A percentile compares a stretch with the other conserved stretches of the same genome.
These are phyloP conservation scores for Beris morrisii DNA, from an alignment of 2,888 invertebrate genomes.

Conservation along the genomic window DNA sequence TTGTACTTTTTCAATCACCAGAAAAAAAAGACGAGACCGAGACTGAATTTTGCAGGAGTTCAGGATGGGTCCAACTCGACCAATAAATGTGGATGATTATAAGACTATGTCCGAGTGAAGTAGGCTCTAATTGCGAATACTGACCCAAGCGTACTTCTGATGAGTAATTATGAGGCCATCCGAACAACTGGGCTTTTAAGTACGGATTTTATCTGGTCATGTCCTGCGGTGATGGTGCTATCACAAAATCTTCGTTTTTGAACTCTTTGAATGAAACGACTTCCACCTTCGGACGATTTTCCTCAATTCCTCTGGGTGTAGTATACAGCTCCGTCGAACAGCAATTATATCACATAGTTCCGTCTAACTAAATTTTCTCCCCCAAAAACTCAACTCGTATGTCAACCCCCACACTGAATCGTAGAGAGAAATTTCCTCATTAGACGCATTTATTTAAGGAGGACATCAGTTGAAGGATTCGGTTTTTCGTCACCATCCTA, in stretches of 20 bases:
- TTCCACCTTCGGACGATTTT: neutral
- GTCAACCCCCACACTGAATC: neutral
- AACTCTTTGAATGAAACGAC: neutral
- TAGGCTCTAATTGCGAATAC: neutral
- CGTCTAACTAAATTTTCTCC: slow-evolving; percentile 28
- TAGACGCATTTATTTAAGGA: slow-evolving; percentile 35
- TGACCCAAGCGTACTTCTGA: neutral
- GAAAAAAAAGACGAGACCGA: neutral
- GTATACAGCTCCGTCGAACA: neutral
- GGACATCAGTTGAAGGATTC: slow-evolving; percentile 29
- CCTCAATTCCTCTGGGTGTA: neutral
- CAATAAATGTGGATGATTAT: slow-evolving; percentile 17
- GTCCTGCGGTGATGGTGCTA: too few relatives aligned
- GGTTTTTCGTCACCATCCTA: slow-evolving; percentile 36
- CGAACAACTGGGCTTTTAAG: too few relatives aligned
- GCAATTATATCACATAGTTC: slow-evolving; percentile 31
- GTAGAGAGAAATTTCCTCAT: slow-evolving; percentile 32
- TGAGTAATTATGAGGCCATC: too few relatives aligned
- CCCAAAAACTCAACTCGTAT: neutral
- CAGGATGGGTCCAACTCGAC: neutral
- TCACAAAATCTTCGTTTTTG: too few relatives aligned
- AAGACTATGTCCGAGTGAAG: neutral
- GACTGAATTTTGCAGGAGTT: neutral
- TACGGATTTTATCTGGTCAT: too few relatives aligned
- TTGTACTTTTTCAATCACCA: slow-evolving; percentile 32